These are phyloP conservation scores for Athetis lepigone DNA, from an alignment of 2,888 invertebrate genomes.

Conservation along the genomic window DNA sequence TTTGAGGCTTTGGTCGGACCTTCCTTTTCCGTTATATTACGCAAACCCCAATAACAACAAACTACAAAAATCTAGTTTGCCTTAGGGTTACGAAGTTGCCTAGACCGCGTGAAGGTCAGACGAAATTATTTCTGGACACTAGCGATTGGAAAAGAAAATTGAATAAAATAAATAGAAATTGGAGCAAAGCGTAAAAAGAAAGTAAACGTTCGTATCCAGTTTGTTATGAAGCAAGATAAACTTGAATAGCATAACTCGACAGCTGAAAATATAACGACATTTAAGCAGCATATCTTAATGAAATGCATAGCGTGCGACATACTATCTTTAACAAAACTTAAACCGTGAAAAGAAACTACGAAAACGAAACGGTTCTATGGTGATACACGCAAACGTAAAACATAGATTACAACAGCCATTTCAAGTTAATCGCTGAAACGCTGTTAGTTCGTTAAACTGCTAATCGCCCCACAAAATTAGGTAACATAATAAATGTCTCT, in stretches of 20 bases:
- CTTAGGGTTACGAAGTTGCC: slow-evolving; percentile 23
- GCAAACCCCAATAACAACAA: slow-evolving; percentile 46
- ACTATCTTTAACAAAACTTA: slow-evolving; percentile 37
- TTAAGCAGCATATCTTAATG: slow-evolving; percentile 51
- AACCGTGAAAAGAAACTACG: slow-evolving; percentile 37
- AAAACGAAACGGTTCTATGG: slow-evolving; percentile 35
- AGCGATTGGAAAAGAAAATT: slow-evolving; percentile 35
- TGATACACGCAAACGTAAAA: slow-evolving; percentile 63
- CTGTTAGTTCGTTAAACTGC: slow-evolving; percentile 70
- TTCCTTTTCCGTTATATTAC: slow-evolving; percentile 25
- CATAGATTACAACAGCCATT: slow-evolving; percentile 62
- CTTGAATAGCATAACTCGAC: slow-evolving; percentile 24
- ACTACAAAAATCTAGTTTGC: slow-evolving; percentile 46
- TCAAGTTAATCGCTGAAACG: slow-evolving; percentile 69
- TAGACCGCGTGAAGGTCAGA: slow-evolving; percentile 34
- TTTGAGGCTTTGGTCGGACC: slow-evolving; percentile 11
- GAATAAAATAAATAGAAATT: slow-evolving; percentile 42
- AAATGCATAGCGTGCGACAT: slow-evolving; percentile 54
- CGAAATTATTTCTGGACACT: slow-evolving; percentile 33
- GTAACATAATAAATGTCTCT: slow-evolving; percentile 69
- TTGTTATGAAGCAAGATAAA: background rate
- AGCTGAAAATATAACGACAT: slow-evolving; percentile 23
- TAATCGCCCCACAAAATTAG: slow-evolving; percentile 71
- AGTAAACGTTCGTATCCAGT: slow-evolving; percentile 1
- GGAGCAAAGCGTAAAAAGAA: slow-evolving; percentile 21